Evolutionary conservation across 37 sponge, comb jelly and placozoan genomes (phyloP).

Genomic region (Cliona cf. orientalis): DNA sequence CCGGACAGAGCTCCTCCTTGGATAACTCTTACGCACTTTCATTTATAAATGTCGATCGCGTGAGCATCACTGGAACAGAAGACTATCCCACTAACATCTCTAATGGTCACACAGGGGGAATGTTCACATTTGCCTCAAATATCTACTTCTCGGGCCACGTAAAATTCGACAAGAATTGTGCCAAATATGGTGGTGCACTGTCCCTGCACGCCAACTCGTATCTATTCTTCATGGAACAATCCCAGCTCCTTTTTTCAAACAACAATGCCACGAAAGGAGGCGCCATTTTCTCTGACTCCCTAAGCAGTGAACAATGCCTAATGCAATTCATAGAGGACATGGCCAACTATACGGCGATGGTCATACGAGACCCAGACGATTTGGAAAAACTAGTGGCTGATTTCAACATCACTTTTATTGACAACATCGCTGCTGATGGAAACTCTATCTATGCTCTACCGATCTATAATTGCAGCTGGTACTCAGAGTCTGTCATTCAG

Average conservation of each 20-base stretch:
- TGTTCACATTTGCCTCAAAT: not conserved
- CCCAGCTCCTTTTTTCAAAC: not conserved
- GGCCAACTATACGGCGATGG: not conserved
- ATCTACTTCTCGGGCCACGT: not conserved
- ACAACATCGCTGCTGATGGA: not conserved
- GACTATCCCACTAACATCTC: not conserved
- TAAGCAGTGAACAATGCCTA: not conserved
- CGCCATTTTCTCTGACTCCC: not conserved
- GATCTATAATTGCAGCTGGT: not conserved
- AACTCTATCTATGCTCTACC: not conserved
- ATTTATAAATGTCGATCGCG: not conserved
- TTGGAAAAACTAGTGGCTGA: not conserved
- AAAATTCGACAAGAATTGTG: not conserved
- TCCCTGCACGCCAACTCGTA: not conserved
- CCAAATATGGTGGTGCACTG: not conserved
- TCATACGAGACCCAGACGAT: not conserved
- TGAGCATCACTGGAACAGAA: not conserved
- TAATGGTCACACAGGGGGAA: not conserved
- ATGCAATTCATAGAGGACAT: not conserved
- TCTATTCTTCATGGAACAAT: not conserved
- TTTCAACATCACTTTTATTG: not conserved
- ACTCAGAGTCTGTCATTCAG: conserved; percentile 2
- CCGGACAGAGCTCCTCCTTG: not conserved
- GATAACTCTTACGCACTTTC: not conserved
- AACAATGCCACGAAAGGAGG: not conserved